Base-by-base conservation (phyloP, 2,797 vertebrate species). In the Hemitrygon akajei region DNA sequence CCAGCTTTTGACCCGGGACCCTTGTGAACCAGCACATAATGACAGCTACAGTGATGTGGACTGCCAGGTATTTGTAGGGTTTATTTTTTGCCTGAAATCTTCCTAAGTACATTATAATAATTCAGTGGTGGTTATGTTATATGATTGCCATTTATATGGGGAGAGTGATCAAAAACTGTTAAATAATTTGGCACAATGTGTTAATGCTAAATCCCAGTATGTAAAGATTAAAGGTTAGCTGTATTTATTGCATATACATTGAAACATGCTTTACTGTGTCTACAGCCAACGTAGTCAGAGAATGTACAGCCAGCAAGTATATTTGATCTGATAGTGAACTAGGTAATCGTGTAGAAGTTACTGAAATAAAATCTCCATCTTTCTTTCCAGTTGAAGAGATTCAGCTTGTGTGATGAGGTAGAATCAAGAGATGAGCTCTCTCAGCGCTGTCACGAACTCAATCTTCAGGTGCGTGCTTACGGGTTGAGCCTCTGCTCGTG, bases 41-140 rank as follows among this genome's bases (percentile, higher is more conserved):
- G 98, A 98, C 94, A 97, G 96, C 0, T 98, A 97, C 0, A 97
- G 97, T 30, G 98, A 98, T 94, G 98, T 98, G 95, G 98, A 98
- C 95, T 97, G 96, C 94, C 98, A 98, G 98, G 98, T 98, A 95
- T n/a, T 30, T 75, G 56, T 93, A 40, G 47, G 56, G 34, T 79
- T 87, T 22, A 37, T n/a, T 63, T 69, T 22, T 89, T 37, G 63
- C 18, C 4, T 16, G 34, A 37, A 18, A 18, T 75, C 71, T 25
- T 75, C 18, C 4, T n/a, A 30, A 9, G 63, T 34, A 69, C 37
- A 16, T 34, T 22, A n/a, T 69, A 37, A 69, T 2, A 89, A 84
- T 75, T 75, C 71, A 75, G 22, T 66, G 86, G 22, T 66, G 58
- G 71, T 40, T 25, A 47, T 47, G 69, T 47, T 92, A 30, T 73